A percentile compares a stretch with the other conserved stretches of the same genome.
Conservation (phyloP, 2,888 invertebrate species). For the Camptogramma bilineatum region DNA sequence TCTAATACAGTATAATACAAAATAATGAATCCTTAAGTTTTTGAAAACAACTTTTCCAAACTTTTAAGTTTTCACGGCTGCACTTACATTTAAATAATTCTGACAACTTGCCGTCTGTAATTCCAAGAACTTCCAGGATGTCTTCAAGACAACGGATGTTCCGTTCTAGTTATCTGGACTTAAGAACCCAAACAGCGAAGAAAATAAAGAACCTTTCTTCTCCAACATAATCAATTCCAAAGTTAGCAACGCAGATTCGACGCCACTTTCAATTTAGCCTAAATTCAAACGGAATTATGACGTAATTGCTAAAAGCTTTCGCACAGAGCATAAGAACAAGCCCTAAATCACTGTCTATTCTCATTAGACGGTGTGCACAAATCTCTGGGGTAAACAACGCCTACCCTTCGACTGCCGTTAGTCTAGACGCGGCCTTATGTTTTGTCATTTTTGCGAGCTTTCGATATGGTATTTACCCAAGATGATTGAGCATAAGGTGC, state of each 20-base stretch:
- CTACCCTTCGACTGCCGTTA: slow-evolving; percentile 59
- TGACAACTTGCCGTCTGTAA: no score
- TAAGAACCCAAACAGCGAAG: no score
- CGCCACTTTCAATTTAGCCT: slow-evolving; percentile 47
- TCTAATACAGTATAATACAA: no score
- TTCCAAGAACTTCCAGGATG: no score
- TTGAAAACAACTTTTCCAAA: no score
- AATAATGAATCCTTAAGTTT: no score
- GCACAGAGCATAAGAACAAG: slow-evolving; percentile 43
- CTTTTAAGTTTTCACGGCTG: no score
- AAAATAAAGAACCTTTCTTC: not conserved
- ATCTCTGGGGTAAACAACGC: slow-evolving; percentile 57
- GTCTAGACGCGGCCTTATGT: slow-evolving; percentile 59
- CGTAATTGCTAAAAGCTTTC: slow-evolving; percentile 65
- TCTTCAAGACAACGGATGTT: no score
- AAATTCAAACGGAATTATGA: slow-evolving; percentile 58
- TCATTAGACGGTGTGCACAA: slow-evolving; percentile 58
- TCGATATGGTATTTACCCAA: not conserved
- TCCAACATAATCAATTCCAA: slow-evolving; percentile 20
- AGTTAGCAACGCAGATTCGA: slow-evolving; percentile 27
- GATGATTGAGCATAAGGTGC: no score
- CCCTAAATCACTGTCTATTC: slow-evolving; percentile 64
- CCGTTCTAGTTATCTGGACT: no score
- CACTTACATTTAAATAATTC: no score
- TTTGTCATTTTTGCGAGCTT: slow-evolving; percentile 41